Evolutionary conservation across 2,888 invertebrate species (phyloP).

Genomic region (Coenonympha glycerion): DNA sequence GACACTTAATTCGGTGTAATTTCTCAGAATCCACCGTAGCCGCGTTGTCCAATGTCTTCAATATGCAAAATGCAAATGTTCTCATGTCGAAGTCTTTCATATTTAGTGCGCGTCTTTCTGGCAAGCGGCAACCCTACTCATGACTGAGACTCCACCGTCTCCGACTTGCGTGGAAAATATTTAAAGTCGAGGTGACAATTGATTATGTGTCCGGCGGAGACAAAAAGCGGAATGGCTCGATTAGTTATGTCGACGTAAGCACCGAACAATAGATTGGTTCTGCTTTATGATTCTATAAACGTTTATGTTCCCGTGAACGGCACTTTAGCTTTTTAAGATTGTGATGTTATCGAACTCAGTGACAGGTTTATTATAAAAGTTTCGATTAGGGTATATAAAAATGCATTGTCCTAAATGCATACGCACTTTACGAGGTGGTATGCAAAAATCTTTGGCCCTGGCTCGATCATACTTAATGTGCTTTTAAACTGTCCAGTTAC

Average conservation of each 20-base stretch:
- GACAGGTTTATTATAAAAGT: constrained; percentile 66
- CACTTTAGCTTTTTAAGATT: constrained; percentile 67
- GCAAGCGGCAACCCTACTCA: not conserved
- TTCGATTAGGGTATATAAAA: constrained; percentile 32
- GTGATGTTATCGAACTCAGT: constrained; percentile 57
- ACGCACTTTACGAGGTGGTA: constrained; percentile 1
- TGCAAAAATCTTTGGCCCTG: constrained; percentile 2
- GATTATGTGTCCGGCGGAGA: constrained; percentile 61
- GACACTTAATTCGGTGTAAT: no score
- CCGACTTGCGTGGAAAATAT: constrained; percentile 62
- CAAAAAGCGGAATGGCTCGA: constrained; percentile 71
- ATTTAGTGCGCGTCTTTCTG: not conserved
- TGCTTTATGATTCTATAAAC: constrained; percentile 75
- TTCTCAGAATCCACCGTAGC: no score
- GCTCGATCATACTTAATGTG: not conserved
- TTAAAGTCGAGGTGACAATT: constrained; percentile 68
- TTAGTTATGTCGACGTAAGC: constrained; percentile 72
- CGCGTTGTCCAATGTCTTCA: no score
- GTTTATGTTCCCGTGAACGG: constrained; percentile 71
- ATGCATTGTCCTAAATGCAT: constrained; percentile 16
- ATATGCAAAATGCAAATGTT: no score
- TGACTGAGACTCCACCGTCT: constrained; percentile 24
- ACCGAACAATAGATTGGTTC: constrained; percentile 70
- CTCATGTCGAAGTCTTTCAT: no score
- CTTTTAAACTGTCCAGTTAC: not conserved